Evolutionary conservation across 2,888 invertebrate species (phyloP).

Genomic region (Mesoligia furuncula): DNA sequence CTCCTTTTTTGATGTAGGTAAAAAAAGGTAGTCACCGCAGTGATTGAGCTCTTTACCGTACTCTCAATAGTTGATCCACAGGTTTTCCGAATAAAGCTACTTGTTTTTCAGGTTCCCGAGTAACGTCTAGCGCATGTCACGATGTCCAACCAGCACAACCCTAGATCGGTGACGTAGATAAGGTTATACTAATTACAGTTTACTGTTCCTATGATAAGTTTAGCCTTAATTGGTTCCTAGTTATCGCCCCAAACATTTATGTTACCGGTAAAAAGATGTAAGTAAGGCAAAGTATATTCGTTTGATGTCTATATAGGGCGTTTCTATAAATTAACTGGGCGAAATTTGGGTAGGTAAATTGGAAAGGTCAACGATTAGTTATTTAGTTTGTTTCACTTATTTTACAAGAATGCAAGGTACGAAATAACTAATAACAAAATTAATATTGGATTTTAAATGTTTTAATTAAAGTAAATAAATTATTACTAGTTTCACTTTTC

Average conservation of each 20-base stretch:
- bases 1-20: too few species aligned
- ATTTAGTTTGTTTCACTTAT: background rate
- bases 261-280: conserved; percentile 16
- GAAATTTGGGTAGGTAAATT: background rate
- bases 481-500: background rate
- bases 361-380: background rate
- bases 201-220: conserved; percentile 54
- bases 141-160: background rate
- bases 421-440: background rate
- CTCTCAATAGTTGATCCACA: background rate
- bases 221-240: conserved; percentile 52
- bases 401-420: too few species aligned
- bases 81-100: background rate
- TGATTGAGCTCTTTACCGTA: background rate
- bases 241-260: conserved; percentile 32
- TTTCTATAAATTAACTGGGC: background rate
- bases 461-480: background rate
- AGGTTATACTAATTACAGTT: conserved; percentile 56
- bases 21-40: background rate
- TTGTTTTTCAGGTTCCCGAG: background rate
- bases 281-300: background rate
- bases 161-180: conserved; percentile 58
- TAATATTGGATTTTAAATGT: background rate
- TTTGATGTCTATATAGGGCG: background rate
- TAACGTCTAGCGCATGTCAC: conserved; percentile 27